Evolutionary conservation across 30 jellyfish, hydroid and myxozoan genomes (phyloP).

Genomic region (Calvadosia cruxmelitensis): DNA sequence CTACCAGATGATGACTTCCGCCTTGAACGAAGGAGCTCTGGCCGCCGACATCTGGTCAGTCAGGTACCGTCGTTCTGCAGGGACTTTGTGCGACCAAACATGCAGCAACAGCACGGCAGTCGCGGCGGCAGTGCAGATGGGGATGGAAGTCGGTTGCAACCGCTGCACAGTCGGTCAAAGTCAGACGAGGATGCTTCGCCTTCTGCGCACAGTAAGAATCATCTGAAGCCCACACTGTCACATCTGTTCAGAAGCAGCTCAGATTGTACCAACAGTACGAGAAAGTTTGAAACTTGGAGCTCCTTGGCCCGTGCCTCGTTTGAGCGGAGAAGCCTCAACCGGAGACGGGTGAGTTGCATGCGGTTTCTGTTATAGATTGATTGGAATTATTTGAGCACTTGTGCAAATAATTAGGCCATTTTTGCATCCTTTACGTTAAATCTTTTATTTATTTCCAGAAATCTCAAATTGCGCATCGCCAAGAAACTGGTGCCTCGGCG

Average conservation of each 20-base stretch:
- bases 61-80: not conserved
- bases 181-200: constrained; percentile 18
- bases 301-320: constrained; percentile 44
- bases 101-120: not conserved
- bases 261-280: not conserved
- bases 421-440: too few species aligned
- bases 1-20: constrained; percentile 6
- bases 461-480: not conserved
- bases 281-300: not conserved
- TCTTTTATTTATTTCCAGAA: not conserved
- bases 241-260: not conserved
- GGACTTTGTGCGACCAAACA: not conserved
- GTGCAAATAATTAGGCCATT: too few species aligned
- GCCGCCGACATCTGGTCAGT: constrained; percentile 20
- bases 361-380: too few species aligned
- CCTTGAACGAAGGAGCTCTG: constrained; percentile 39
- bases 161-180: constrained; percentile 22
- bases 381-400: too few species aligned
- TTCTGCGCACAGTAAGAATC: constrained; percentile 3
- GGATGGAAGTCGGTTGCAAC: not conserved
- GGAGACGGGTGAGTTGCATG: constrained; percentile 25
- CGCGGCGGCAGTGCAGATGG: not conserved
- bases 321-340: constrained; percentile 52
- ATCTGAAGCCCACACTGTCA: too few species aligned
- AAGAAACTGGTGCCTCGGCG: not conserved